Percentiles rank a stretch among this genome's conserved stretches.
Evolutionary conservation across 2,797 vertebrate genomes (phyloP).

Genomic region (Sebastolobus altivelis): DNA sequence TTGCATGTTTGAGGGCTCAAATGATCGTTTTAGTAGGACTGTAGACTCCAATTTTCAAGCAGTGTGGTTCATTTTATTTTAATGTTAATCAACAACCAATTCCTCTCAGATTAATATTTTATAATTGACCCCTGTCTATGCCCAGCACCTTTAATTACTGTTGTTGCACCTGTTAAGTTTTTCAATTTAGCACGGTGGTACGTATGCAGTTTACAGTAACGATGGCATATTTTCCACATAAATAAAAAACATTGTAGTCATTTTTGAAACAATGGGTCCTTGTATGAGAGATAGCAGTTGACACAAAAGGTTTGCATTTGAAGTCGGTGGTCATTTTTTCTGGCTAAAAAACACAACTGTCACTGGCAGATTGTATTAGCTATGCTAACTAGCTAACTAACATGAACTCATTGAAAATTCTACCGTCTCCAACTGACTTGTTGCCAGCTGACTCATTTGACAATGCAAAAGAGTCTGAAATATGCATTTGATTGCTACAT

Average conservation of each 20-base stretch:
- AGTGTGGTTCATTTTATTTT: background rate
- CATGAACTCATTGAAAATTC: background rate
- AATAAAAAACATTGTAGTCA: too few species aligned
- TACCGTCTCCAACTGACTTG: background rate
- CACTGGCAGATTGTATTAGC: background rate
- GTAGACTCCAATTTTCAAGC: background rate
- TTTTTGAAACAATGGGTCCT: background rate
- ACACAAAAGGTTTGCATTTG: background rate
- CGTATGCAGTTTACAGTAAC: background rate
- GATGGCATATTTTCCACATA: background rate
- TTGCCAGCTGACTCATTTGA: background rate
- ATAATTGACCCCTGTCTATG: background rate
- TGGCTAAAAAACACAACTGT: background rate
- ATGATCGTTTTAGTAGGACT: background rate
- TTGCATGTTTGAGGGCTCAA: background rate
- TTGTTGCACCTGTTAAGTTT: background rate
- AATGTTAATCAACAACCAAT: background rate
- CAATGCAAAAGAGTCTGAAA: background rate
- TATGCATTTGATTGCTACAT: background rate
- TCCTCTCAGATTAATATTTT: background rate
- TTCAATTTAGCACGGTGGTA: background rate
- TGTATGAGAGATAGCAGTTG: background rate
- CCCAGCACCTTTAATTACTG: background rate
- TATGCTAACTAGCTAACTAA: background rate
- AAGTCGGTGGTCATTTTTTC: background rate